phyloP scores from a whole-genome alignment of 2,888 invertebrate genomes.

The Byasa hedistus region DNA sequence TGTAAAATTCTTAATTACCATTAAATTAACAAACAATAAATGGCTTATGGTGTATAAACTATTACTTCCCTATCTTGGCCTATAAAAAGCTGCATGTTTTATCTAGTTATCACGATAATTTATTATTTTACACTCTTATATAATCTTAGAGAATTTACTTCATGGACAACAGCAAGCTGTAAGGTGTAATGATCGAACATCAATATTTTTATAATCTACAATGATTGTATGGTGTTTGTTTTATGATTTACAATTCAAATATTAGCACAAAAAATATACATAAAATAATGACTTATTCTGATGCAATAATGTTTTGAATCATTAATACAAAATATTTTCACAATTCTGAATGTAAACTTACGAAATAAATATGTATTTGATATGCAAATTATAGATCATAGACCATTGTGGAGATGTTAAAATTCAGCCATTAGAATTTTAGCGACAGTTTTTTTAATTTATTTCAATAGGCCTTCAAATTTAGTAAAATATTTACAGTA shows the following conservation, averaged over 20 bases:
- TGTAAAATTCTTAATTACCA: slow-evolving; percentile 15
- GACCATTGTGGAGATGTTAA: slow-evolving; percentile 55
- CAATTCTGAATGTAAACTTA: slow-evolving; percentile 28
- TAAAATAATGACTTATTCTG: not conserved
- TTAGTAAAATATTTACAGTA: slow-evolving; percentile 76
- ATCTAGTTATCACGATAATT: slow-evolving; percentile 11
- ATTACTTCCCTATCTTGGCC: slow-evolving; percentile 26
- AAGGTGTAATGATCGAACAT: slow-evolving; percentile 21
- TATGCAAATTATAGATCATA: slow-evolving; percentile 47
- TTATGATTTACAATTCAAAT: slow-evolving; percentile 3
- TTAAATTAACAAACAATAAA: slow-evolving; percentile 34
- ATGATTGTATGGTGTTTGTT: not conserved
- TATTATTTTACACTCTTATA: slow-evolving; percentile 22
- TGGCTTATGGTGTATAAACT: slow-evolving; percentile 13
- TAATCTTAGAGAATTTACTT: slow-evolving; percentile 28
- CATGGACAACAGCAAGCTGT: slow-evolving; percentile 64
- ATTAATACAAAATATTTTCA: not conserved
- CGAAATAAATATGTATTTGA: slow-evolving; percentile 36
- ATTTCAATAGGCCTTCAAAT: slow-evolving; percentile 73
- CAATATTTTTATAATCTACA: slow-evolving; percentile 22
- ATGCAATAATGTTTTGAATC: not conserved
- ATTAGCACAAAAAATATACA: slow-evolving; percentile 12
- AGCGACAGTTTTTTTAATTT: slow-evolving; percentile 65
- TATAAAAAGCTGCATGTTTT: slow-evolving; percentile 15
- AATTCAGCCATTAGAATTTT: slow-evolving; percentile 63